Base-by-base conservation (phyloP, 1,140 invertebrate genomes). In the Venturia canescens region DNA sequence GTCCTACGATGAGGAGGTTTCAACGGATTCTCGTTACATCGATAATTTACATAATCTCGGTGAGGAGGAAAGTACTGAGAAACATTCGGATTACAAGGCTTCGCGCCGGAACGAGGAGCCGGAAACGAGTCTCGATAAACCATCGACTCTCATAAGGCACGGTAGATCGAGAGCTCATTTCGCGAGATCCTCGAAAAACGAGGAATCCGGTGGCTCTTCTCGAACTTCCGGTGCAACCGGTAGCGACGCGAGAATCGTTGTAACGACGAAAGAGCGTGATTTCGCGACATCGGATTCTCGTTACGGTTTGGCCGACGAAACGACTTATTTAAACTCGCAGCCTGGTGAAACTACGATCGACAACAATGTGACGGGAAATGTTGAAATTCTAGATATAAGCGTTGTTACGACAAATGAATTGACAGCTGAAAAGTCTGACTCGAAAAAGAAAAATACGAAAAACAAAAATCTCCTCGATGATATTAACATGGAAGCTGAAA, bases 161-260 rank as follows among this genome's bases (percentile, higher is more conserved):
- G 84, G 90, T 0, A 85, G 90, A n/a, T 91, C 89, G 0, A 84
- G 90, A 0, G 85, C 80, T 29, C 89, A 90, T 75, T 89, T 87
- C 16, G 80, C 76, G 0, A 83, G 89, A 1, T 82, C 85, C 75
- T 63, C 83, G 0, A 88, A 87, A 71, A 69, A 85, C 7, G 80
- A 84, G 71, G 78, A 80, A 21, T 27, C 38, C 67, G 53, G 44
- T 18, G 79, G 80, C n/a, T 76, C 38, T n/a, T 71, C 67, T 0
- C 79, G 38, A 70, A 50, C 67, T 60, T 63, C 44, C 26, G 81
- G 70, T 60, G 78, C 79, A 18, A 31, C 29, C 0, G 13, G 38
- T 44, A 69, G 26, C n/a, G 3, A 34, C 18, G 13, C 1, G 15
- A 69, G 18, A 31, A 16, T 31, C 66, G 29, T 27, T 4, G 31